Percentiles rank a stretch among this genome's conserved stretches.
Conservation (phyloP, 2,113 vertebrate genomes). For the Lepisosteus osseus region DNA sequence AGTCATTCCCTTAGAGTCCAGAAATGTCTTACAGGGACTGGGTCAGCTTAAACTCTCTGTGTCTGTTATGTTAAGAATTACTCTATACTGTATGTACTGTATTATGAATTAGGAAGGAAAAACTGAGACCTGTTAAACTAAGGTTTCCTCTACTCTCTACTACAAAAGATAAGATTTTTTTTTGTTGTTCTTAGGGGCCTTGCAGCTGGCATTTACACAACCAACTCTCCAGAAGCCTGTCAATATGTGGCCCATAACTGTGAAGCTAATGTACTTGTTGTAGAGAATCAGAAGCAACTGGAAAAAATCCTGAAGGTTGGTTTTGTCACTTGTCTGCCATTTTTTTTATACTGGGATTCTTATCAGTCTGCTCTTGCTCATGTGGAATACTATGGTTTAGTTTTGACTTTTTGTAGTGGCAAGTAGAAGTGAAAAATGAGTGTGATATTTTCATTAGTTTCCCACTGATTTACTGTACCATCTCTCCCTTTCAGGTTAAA, state of each 20-base stretch:
- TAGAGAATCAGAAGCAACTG: conserved; percentile 71
- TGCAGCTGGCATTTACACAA: conserved; percentile 68
- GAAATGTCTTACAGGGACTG: no score
- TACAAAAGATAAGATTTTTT: neutral
- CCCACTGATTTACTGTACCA: neutral
- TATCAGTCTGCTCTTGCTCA: no score
- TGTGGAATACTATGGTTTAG: no score
- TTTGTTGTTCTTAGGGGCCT: conserved; percentile 54
- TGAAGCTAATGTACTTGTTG: conserved; percentile 65
- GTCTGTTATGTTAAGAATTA: no score
- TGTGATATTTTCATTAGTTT: neutral
- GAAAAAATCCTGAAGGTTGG: conserved; percentile 68
- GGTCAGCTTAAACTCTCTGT: no score
- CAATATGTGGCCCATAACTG: conserved; percentile 60
- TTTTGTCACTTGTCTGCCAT: neutral
- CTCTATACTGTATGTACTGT: no score
- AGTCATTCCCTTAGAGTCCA: no score
- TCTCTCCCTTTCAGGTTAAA: conserved; percentile 51
- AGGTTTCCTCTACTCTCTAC: no score
- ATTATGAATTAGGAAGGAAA: no score
- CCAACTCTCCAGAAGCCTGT: conserved; percentile 67
- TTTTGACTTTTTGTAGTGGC: no score
- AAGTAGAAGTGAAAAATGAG: no score
- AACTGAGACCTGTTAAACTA: no score
- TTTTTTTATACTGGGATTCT: neutral